Conservation (phyloP, 2,888 invertebrate species). For the Mesoligia furuncula region DNA sequence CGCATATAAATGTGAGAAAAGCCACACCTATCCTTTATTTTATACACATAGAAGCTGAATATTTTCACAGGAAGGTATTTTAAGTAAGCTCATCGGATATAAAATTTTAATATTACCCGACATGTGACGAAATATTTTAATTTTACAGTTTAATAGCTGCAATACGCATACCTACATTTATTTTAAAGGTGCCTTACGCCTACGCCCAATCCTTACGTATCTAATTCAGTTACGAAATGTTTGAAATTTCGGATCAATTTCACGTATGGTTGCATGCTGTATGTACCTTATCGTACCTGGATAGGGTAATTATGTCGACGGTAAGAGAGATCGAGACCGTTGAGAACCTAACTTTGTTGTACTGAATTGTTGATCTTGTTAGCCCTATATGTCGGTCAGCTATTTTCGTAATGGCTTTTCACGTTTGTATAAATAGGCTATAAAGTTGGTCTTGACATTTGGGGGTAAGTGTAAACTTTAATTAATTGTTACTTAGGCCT, state of each 20-base stretch:
- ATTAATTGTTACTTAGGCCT: neutral
- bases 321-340: neutral
- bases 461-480: neutral
- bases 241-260: slow-evolving; percentile 1
- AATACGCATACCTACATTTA: neutral
- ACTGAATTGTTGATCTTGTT: slow-evolving; percentile 32
- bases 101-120: neutral
- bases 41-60: neutral
- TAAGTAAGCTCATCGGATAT: neutral
- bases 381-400: slow-evolving; percentile 4
- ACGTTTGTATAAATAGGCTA: slow-evolving; percentile 12
- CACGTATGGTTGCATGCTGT: neutral
- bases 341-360: slow-evolving; percentile 7
- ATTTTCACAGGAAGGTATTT: slow-evolving; percentile 13
- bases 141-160: neutral
- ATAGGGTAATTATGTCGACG: neutral
- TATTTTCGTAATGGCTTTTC: slow-evolving; percentile 32
- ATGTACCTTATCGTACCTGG: neutral
- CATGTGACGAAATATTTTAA: slow-evolving; percentile 6
- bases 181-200: neutral
- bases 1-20: slow-evolving; percentile 1
- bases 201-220: neutral
- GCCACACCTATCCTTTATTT: neutral
- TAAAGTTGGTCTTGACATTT: neutral
- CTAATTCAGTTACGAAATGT: neutral